Base-by-base conservation (phyloP, 37 sponge, comb jelly and placozoan genomes). In the Aplysina aerophoba region DNA sequence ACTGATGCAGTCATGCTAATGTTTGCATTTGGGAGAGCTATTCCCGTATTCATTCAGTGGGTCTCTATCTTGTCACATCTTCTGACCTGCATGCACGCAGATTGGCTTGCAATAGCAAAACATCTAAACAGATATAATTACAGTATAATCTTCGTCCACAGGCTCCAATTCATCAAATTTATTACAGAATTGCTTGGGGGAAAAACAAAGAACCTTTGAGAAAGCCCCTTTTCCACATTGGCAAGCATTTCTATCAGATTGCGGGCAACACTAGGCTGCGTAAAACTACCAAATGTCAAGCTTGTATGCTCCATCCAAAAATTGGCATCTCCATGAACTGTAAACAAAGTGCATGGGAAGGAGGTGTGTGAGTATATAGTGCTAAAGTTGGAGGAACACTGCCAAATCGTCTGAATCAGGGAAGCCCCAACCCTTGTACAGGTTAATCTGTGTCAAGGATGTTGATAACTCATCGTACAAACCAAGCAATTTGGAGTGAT, bases 381-480 rank as follows among this genome's bases (percentile, higher is more conserved):
- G n/a, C n/a, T 89, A 85, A 0, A 89, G 60, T 34, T 82, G 83
- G 0, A 89, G 90, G 31, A 89, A 71, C 16, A 77, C 36, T 59
- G 85, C 57, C 59, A 84, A 22, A 37, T 88, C 89, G 38, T 88
- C 84, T 6, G 89, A 79, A 31, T 77, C 82, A 16, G 59, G 22
- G 0, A 83, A 30, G 0, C 82, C 90, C 37, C 56, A 67, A 0
- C 57, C 40, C 40, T 63, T 40, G 39, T 54, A 85, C 35, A 89
- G 62, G 37, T 89, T 89, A 0, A 89, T 65, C 36, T 89, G 90
- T 1, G 85, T 69, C 62, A 89, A 38, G 80, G 85, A 84, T 55
- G 55, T 80, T 11, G 85, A 11, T 1, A 89, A 44, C 54, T 89
- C 90, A 89, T 85, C 90, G 58, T 89, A 89, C 0, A 89, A 38